Evolutionary conservation across 2,888 invertebrate species (phyloP).

Genomic region (Diaphora mendica): DNA sequence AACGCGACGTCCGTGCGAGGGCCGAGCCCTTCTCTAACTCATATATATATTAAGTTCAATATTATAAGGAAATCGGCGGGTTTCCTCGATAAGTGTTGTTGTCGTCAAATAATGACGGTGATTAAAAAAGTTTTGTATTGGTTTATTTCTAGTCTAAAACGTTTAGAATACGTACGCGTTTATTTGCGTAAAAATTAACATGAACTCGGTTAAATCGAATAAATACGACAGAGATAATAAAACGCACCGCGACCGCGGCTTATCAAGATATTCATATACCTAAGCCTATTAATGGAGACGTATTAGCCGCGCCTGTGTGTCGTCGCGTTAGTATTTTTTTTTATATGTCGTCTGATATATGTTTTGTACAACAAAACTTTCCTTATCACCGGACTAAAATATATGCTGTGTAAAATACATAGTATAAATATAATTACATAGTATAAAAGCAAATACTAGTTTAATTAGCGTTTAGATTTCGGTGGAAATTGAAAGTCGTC

Average conservation of each 20-base stretch:
- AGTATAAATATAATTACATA: no score
- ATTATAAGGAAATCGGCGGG: neutral
- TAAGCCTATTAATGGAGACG: neutral
- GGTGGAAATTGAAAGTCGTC: neutral
- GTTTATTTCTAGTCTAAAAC: neutral
- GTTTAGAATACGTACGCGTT: neutral
- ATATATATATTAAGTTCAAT: neutral
- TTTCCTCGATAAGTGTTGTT: constrained; percentile 6
- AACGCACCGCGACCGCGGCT: neutral
- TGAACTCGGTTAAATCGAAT: neutral
- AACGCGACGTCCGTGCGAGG: constrained; percentile 18
- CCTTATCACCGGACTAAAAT: neutral
- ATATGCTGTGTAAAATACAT: neutral
- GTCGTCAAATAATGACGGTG: neutral
- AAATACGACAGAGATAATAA: neutral
- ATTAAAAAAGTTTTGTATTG: neutral
- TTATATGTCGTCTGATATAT: neutral
- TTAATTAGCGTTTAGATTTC: neutral
- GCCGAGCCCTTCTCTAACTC: neutral
- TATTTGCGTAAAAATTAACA: neutral
- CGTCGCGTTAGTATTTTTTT: neutral
- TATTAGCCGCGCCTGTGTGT: neutral
- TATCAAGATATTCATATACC: no score
- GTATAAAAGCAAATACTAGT: neutral
- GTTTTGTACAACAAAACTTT: neutral